Evolutionary conservation across 1,140 invertebrate genomes (phyloP), one percentile per base, ranked within the genome.

Genomic region (Triops longicaudatus): DNA sequence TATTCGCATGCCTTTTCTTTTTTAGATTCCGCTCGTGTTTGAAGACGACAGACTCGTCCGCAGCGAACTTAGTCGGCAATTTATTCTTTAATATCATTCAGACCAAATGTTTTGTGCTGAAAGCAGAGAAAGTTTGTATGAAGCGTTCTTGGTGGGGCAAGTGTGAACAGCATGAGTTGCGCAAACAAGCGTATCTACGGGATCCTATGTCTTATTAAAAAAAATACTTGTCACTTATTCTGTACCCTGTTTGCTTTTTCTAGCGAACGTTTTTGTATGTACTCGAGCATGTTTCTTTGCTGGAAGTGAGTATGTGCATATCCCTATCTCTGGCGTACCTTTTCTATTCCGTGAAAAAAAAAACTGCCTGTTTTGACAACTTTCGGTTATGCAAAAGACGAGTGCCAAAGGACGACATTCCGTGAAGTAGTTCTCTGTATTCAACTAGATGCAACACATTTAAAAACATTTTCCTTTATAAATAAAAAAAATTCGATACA

Each of bases 1-100:
- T 41, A 26, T 73, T 41, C 26, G 27, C 14, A 14, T 41, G 73
- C 17, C 14, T 22, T 26, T 27, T 12, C 28, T 79, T 80, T 88
- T 88, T 26, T 87, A 97, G 96, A 81, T 97, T 98, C 83, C 90
- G 94, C 74, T 90, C 93, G 1, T 98, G 96, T 82, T 85, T 98
- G 77, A 96, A 96, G 82, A 89, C 93, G 84, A 90, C 93, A 0
- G 88, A 90, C 78, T 92, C 93, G 0, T 90, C 91, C 4, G 89
- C 93, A 1, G 91, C 95, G 0, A 94, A 95, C 82, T 88, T 97
- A 78, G 93, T 98, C 80, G 95, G 96, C 1, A 93, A 93, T 82
- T 86, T 98, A 9, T 98, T 96, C 86, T 98, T 98, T 87, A 96
- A 97, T 83, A 87, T 97, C 0, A 90, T 97, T 2, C 93, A 95